Conservation (phyloP, 2,888 invertebrate species). For the Erannis defoliaria region DNA sequence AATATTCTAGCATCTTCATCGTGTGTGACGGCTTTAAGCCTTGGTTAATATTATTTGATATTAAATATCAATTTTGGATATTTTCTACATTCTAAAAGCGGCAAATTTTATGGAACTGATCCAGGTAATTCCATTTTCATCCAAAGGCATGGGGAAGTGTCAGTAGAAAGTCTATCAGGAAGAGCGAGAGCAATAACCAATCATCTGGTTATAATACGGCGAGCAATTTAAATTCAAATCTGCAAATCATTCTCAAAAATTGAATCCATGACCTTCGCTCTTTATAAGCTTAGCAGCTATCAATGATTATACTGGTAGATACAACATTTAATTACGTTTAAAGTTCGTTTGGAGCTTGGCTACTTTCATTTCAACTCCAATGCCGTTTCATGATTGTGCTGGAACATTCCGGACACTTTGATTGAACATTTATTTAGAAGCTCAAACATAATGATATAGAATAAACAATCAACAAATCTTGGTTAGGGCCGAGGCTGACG, state of each 20-base stretch:
- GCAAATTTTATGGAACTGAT: not conserved
- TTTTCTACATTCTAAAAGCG: not conserved
- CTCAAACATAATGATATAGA: no score
- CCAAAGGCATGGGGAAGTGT: not conserved
- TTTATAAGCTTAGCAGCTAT: constrained; percentile 47
- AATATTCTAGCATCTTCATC: no score
- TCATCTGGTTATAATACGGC: constrained; percentile 4
- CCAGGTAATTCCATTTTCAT: not conserved
- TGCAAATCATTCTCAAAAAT: constrained; percentile 63
- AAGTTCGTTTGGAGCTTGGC: constrained; percentile 48
- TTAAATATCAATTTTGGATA: constrained; percentile 1
- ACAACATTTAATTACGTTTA: constrained; percentile 53
- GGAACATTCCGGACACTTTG: constrained; percentile 24
- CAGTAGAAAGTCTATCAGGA: constrained; percentile 19
- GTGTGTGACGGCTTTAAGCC: no score
- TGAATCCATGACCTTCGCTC: constrained; percentile 62
- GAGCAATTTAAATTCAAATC: constrained; percentile 43
- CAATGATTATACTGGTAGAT: not conserved
- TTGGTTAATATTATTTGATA: constrained; percentile 17
- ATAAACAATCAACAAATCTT: no score
- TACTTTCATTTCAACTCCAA: constrained; percentile 64
- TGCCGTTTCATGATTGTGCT: constrained; percentile 49
- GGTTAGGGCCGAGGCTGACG: not conserved
- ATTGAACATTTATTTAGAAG: not conserved
- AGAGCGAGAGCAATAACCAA: constrained; percentile 23